Base-by-base conservation (phyloP, 2,797 vertebrate species). In the Hippocampus kuda region DNA sequence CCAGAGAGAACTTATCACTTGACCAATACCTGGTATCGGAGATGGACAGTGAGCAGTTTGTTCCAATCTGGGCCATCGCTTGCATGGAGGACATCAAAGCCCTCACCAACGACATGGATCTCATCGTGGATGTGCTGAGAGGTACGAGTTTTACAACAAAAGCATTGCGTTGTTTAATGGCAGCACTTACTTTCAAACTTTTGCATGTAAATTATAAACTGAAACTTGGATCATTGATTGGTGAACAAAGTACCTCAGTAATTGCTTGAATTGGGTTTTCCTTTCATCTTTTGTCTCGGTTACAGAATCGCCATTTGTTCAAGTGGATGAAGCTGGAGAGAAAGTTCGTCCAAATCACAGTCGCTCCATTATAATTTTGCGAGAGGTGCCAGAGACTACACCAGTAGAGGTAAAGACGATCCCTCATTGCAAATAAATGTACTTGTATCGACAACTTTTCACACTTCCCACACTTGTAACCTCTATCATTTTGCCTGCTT, bases 21-120 rank as follows among this genome's bases (percentile, higher is more conserved):
- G 96, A 99, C 86, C 92, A 98, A 57, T 99, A 98, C 86, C 86
- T 99, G 83, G 96, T 98, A 88, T 99, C 97, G 72, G 96, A 98
- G 87, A 99, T 99, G 97, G 97, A 99, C 82, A 94, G 95, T 65
- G 97, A 98, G 85, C 95, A 99, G 81, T 99, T 98, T 83, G 86
- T 99, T 78, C 94, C 97, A 1, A 93, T 99, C 84, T 98, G 95
- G 95, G 96, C 95, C 54, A 90, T 99, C 75, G 95, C 96, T 83
- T 98, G 94, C 81, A 95, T 98, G 93, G 96, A 98, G 88, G 94
- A 93, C 79, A 93, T 99, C 76, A 98, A 98, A 89, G 92, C 94
- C 68, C 90, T 98, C 71, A 98, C 96, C 13, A 93, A 94, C 1
- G 94, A 99, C 75, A 88, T 90, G 83, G 92, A 95, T 72, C 93